These are phyloP conservation scores for Ennomos quercinarius DNA, from an alignment of 2,888 invertebrate species.

Conservation along the genomic window DNA sequence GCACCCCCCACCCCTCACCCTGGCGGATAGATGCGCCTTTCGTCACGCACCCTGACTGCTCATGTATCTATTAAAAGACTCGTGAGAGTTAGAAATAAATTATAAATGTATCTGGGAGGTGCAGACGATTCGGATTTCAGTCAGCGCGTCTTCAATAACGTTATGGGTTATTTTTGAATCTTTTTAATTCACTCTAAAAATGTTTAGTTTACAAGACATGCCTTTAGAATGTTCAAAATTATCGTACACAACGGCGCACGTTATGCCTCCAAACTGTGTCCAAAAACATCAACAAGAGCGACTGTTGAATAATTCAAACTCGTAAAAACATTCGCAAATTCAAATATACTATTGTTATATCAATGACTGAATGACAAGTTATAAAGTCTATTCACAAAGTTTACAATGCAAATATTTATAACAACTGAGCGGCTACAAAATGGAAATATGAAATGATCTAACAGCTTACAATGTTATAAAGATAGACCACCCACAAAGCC, in stretches of 20 bases:
- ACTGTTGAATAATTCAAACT: too few species aligned
- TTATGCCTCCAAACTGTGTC: not conserved
- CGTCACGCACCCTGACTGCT: conserved; percentile 72
- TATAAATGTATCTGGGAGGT: conserved; percentile 31
- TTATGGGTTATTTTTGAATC: too few species aligned
- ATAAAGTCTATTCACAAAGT: conserved; percentile 8
- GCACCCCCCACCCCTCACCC: conserved; percentile 51
- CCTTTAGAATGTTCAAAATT: too few species aligned
- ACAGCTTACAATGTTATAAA: conserved; percentile 38
- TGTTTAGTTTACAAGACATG: too few species aligned
- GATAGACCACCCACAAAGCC: conserved; percentile 70
- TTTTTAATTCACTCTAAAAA: too few species aligned
- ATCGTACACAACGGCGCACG: not conserved
- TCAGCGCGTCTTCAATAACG: conserved; percentile 8
- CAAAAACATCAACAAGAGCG: too few species aligned
- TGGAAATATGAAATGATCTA: conserved; percentile 37
- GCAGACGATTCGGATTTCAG: conserved; percentile 19
- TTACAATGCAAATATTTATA: conserved; percentile 27
- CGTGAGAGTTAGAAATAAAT: conserved; percentile 40
- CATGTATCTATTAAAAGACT: conserved; percentile 55
- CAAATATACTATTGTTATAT: not conserved
- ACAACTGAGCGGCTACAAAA: conserved; percentile 22
- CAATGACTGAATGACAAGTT: conserved; percentile 5
- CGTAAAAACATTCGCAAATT: too few species aligned
- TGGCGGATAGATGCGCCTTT: conserved; percentile 66